Evolutionary conservation across 1,140 invertebrate genomes (phyloP).

Genomic region (Oryzaephilus surinamensis): DNA sequence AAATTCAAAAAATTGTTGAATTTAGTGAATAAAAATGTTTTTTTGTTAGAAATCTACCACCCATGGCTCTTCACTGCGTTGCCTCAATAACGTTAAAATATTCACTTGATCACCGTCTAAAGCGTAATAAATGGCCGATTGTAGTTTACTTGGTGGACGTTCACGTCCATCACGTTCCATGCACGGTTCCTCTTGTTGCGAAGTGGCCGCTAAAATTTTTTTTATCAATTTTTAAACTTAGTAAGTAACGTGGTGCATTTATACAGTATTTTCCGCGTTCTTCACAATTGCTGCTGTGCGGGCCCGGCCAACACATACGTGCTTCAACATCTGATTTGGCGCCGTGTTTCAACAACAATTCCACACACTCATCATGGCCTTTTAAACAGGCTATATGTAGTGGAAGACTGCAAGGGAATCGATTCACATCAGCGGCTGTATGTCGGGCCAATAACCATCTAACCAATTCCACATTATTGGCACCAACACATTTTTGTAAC

Average conservation of each 20-base stretch:
- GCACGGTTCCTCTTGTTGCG: slow-evolving; percentile 33
- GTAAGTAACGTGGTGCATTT: slow-evolving; percentile 8
- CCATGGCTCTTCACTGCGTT: slow-evolving; percentile 60
- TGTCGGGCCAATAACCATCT: slow-evolving; percentile 53
- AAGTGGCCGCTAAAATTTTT: slow-evolving; percentile 18
- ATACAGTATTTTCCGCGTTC: slow-evolving; percentile 47
- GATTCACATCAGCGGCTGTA: slow-evolving; percentile 53
- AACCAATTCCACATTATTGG: slow-evolving; percentile 61
- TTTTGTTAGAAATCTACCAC: slow-evolving; percentile 29
- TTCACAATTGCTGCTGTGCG: slow-evolving; percentile 60
- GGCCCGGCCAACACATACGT: slow-evolving; percentile 56
- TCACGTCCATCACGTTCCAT: slow-evolving; percentile 32
- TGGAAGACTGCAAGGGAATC: slow-evolving; percentile 59
- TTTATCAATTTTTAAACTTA: neutral
- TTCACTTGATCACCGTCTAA: slow-evolving; percentile 61
- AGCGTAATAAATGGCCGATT: slow-evolving; percentile 62
- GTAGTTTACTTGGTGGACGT: slow-evolving; percentile 46
- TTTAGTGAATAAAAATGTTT: neutral
- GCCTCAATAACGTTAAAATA: slow-evolving; percentile 51
- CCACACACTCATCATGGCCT: slow-evolving; percentile 50
- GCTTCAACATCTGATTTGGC: slow-evolving; percentile 45
- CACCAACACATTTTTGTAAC: slow-evolving; percentile 58
- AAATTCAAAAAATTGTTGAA: slow-evolving; percentile 1
- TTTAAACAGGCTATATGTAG: slow-evolving; percentile 62
- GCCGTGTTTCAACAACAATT: slow-evolving; percentile 44